These are phyloP conservation scores for Stomatorhinus ivindoensis DNA, from an alignment of 2,113 vertebrate species.

Conservation along the genomic window DNA sequence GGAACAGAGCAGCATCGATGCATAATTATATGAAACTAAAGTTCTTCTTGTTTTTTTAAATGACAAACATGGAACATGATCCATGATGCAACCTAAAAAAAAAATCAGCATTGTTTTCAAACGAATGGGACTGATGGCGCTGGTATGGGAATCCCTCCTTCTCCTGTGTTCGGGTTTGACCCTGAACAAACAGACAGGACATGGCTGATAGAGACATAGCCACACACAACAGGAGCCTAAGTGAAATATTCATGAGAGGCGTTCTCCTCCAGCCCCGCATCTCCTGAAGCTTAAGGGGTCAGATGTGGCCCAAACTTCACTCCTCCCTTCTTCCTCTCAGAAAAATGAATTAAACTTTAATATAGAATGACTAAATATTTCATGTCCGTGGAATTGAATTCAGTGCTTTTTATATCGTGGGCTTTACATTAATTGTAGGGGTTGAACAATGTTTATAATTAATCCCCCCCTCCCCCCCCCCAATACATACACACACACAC, in stretches of 20 bases:
- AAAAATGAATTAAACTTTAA: conserved; percentile 37
- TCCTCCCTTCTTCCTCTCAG: conserved; percentile 15
- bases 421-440: conserved; percentile 29
- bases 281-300: conserved; percentile 27
- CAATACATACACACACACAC: background rate
- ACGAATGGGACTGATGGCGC: no score
- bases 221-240: conserved; percentile 1
- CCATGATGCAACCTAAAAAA: background rate
- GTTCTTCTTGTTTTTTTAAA: background rate
- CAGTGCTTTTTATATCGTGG: conserved; percentile 28
- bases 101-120: background rate
- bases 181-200: conserved; percentile 26
- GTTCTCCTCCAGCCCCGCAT: conserved; percentile 4
- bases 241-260: conserved; percentile 40
- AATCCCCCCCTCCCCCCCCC: background rate
- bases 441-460: background rate
- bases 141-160: background rate
- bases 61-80: background rate
- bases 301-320: conserved; percentile 30
- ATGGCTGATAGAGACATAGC: conserved; percentile 11
- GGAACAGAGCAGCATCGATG: background rate
- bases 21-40: background rate
- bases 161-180: conserved; percentile 31
- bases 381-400: conserved; percentile 23
- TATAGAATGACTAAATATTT: conserved; percentile 29